Evolutionary conservation across 2,797 vertebrate species (phyloP), one percentile per base, ranked within the genome.

Genomic region (Enteromius radiatus): DNA sequence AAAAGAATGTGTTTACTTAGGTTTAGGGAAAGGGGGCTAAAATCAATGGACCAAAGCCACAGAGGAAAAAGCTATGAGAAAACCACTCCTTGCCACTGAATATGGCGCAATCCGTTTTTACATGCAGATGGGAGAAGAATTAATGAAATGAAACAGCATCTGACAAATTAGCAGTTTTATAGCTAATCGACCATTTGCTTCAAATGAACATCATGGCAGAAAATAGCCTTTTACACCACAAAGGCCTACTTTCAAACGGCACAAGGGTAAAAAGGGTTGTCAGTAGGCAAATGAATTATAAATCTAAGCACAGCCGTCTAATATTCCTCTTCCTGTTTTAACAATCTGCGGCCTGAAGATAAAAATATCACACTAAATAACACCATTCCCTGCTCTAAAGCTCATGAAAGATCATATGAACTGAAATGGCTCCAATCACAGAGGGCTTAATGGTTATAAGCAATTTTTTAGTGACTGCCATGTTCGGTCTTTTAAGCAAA

Each of bases 1-100:
- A 93, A 92, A 76, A 82, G 61, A 78, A 38, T 1, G 10, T 93
- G 91, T 94, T 94, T 92, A 90, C 90, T 93, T 92, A 90, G 92
- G 90, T 92, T 87, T 91, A 67, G 83, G 88, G 84, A 88, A 84
- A 90, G 83, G 79, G 85, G 84, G 56, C 88, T 90, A 89, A 91
- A 90, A 82, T 88, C 84, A 89, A 85, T 88, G 74, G 76, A 85
- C 84, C 83, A 65, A 21, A 74, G 65, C 81, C 84, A 78, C 64
- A 83, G 84, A 87, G 86, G 85, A 43, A 47, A 88, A 76, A 61
- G 65, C 76, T 84, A 61, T 80, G 78, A 65, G 83, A 82, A 85
- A 89, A 85, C 52, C 65, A 76, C 77, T 79, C 70, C 63, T 76
- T 73, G 77, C 56, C 79, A 64, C 79, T 63, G 11, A 87, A 78